A percentile compares a stretch with the other conserved stretches of the same genome.
Conservation (phyloP, 2,888 invertebrate species). For the Emmelina monodactyla region DNA sequence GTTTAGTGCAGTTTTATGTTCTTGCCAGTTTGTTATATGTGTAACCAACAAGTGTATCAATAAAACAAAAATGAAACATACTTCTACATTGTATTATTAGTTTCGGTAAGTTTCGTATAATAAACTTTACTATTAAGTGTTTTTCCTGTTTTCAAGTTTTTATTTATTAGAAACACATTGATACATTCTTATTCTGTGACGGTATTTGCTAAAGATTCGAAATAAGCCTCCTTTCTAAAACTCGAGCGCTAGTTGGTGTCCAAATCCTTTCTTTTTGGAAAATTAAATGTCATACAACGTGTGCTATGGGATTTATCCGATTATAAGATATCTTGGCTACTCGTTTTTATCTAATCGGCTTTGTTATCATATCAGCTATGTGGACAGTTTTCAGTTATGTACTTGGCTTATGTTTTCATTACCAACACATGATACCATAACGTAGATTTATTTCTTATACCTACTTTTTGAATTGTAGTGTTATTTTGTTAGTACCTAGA, state of each 20-base stretch:
- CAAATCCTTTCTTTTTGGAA: not conserved
- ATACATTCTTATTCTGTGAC: conserved; percentile 5
- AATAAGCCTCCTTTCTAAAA: not conserved
- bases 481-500: no score
- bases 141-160: no score
- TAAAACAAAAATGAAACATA: conserved; percentile 57
- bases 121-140: no score
- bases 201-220: conserved; percentile 3
- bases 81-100: conserved; percentile 46
- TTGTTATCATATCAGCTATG: conserved; percentile 29
- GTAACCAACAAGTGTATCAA: conserved; percentile 40
- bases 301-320: not conserved
- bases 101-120: no score
- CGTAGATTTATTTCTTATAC: no score
- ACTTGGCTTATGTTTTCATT: no score
- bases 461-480: no score
- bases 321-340: conserved; percentile 8
- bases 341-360: conserved; percentile 4
- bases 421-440: no score
- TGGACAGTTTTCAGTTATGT: no score
- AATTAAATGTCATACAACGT: not conserved
- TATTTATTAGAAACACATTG: no score
- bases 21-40: not conserved
- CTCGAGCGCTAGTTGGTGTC: no score
- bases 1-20: conserved; percentile 9